Evolutionary conservation across 2,888 invertebrate species (phyloP).

Genomic region (Abrostola triplasia): DNA sequence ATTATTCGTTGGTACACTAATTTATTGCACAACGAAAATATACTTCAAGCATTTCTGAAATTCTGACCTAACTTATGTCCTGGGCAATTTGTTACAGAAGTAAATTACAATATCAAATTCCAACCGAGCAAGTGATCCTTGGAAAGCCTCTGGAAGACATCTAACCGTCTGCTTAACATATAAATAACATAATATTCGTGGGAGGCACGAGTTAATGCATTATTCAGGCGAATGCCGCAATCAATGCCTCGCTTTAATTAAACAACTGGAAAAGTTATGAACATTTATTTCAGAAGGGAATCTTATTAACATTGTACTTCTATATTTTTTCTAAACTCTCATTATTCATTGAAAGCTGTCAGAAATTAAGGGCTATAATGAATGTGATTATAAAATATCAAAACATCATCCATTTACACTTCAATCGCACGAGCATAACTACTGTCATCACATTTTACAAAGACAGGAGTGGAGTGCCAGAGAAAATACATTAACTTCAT

Average conservation of each 20-base stretch:
- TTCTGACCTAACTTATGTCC: constrained; percentile 17
- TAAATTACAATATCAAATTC: constrained; percentile 49
- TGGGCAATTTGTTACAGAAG: constrained; percentile 21
- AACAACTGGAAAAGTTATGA: constrained; percentile 55
- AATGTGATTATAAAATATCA: no score
- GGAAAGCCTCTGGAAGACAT: constrained; percentile 26
- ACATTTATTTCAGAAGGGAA: constrained; percentile 36
- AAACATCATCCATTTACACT: no score
- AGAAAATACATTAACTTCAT: not conserved
- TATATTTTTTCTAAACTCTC: constrained; percentile 13
- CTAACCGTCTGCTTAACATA: constrained; percentile 52
- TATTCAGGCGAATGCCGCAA: constrained; percentile 58
- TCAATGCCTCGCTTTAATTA: constrained; percentile 63
- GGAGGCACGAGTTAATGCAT: constrained; percentile 58
- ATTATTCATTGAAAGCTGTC: not conserved
- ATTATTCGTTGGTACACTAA: constrained; percentile 15
- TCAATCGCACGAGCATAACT: no score
- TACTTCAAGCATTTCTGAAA: constrained; percentile 10
- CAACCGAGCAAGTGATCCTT: constrained; percentile 30
- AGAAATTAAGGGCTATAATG: not conserved
- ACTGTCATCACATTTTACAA: no score
- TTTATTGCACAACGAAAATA: constrained; percentile 21
- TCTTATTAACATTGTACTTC: constrained; percentile 38
- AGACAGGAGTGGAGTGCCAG: no score
- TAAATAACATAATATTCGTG: constrained; percentile 57